Conservation (phyloP, 2,797 vertebrate species). For the Adelosebastes latens region DNA sequence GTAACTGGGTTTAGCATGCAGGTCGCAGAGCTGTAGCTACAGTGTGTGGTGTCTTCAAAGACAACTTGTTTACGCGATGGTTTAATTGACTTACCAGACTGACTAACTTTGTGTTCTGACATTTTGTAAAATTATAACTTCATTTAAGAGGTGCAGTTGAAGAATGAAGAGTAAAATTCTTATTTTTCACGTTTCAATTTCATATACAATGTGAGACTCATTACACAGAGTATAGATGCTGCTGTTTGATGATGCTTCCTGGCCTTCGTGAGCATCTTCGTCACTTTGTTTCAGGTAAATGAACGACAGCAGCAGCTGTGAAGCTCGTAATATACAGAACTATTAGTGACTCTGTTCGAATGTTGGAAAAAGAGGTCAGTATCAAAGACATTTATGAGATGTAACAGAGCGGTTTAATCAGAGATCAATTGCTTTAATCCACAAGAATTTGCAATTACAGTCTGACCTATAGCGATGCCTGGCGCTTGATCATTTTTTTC, state of each 20-base stretch:
- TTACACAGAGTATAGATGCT: neutral
- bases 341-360: neutral
- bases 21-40: constrained; percentile 70
- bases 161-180: neutral
- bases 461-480: constrained; percentile 9
- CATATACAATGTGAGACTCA: neutral
- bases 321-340: neutral
- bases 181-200: neutral
- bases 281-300: neutral
- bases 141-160: constrained; percentile 14
- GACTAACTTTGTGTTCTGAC: constrained; percentile 45
- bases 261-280: neutral
- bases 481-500: neutral
- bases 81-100: constrained; percentile 72
- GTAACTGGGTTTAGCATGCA: constrained; percentile 77
- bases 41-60: constrained; percentile 73
- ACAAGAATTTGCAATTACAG: constrained; percentile 13
- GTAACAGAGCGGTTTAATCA: neutral
- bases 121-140: constrained; percentile 23
- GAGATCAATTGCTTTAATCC: constrained; percentile 28
- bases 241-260: constrained; percentile 1
- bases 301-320: neutral
- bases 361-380: neutral
- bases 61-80: constrained; percentile 69
- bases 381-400: constrained; percentile 25